Percentiles rank a stretch among this genome's conserved stretches.
phyloP scores from a whole-genome alignment of 2,888 invertebrate species.

The Drosophila niveifrons region DNA sequence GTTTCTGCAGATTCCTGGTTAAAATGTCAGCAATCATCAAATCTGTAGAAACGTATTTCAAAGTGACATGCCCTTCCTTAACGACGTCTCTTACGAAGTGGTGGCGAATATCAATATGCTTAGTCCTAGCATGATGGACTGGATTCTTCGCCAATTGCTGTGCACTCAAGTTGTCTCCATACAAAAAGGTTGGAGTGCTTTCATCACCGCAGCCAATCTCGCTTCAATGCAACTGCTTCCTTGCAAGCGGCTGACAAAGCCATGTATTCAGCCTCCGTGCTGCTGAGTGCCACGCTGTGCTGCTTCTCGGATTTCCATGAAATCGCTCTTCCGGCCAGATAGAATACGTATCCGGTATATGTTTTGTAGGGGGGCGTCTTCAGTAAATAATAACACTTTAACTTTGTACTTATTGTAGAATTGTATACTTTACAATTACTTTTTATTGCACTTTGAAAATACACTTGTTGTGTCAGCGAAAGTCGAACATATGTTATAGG shows the following conservation, averaged over 20 bases:
- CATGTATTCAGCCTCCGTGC: background rate
- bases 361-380: too few relatives aligned
- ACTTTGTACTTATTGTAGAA: too few relatives aligned
- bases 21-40: background rate
- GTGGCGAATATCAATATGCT: background rate
- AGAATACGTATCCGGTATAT: background rate
- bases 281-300: background rate
- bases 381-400: too few relatives aligned
- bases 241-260: background rate
- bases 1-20: background rate
- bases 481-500: too few relatives aligned
- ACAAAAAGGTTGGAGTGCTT: background rate
- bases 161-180: background rate
- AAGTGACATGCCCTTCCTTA: background rate
- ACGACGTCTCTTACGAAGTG: slow-evolving; percentile 1
- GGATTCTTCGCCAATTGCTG: background rate
- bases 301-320: slow-evolving; percentile 7
- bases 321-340: slow-evolving; percentile 1
- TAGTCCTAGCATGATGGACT: background rate
- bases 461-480: too few relatives aligned
- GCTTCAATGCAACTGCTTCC: too few relatives aligned
- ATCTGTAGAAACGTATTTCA: background rate
- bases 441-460: too few relatives aligned
- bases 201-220: too few relatives aligned
- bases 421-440: too few relatives aligned